Conservation (phyloP, 2,888 invertebrate genomes). For the Boloria selene region DNA sequence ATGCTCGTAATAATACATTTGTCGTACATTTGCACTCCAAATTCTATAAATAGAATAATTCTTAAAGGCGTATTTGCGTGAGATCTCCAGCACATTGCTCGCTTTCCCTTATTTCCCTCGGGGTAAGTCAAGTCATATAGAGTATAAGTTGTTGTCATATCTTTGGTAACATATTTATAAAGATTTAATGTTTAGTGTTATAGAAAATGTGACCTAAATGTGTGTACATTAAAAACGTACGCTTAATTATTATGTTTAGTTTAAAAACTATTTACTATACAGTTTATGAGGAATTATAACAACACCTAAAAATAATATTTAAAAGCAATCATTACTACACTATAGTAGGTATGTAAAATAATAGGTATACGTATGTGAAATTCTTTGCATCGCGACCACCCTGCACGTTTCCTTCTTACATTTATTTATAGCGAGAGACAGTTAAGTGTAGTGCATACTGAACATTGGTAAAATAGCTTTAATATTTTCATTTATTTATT, state of each 20-base stretch:
- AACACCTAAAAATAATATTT: too few species aligned
- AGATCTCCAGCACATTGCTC: conserved; percentile 70
- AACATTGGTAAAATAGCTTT: background rate
- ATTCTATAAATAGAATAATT: conserved; percentile 48
- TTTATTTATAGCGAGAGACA: conserved; percentile 22
- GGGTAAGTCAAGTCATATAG: conserved; percentile 75
- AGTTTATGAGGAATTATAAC: background rate
- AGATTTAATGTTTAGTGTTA: too few species aligned
- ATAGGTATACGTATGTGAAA: background rate
- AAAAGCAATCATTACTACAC: too few species aligned
- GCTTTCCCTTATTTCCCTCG: conserved; percentile 78
- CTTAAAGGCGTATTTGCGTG: conserved; percentile 68
- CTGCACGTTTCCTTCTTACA: conserved; percentile 12
- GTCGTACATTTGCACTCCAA: conserved; percentile 24
- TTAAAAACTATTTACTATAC: background rate
- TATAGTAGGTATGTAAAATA: background rate
- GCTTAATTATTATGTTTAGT: too few species aligned
- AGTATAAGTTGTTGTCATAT: conserved; percentile 73
- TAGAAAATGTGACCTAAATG: too few species aligned
- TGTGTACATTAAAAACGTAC: too few species aligned
- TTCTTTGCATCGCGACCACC: conserved; percentile 17
- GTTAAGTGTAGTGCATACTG: conserved; percentile 2
- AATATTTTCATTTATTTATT: background rate
- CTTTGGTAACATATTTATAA: conserved; percentile 27
- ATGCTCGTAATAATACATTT: too few species aligned